These are phyloP conservation scores for Nomada lathburiana DNA, from an alignment of 2,888 invertebrate genomes.

Conservation along the genomic window DNA sequence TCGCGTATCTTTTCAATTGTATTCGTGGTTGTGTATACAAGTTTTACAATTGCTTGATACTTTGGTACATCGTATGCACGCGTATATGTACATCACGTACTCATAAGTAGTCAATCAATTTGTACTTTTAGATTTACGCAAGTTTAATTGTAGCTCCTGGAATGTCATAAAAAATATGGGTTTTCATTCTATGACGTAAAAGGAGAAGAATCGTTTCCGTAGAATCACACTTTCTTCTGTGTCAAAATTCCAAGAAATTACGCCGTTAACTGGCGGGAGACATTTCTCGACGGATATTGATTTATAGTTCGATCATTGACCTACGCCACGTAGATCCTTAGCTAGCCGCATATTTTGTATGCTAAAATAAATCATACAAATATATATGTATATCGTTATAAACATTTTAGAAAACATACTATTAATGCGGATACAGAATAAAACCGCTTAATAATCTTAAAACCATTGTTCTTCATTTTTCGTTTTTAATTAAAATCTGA, in stretches of 20 bases:
- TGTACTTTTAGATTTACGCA: conserved; percentile 1
- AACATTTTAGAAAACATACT: conserved; percentile 17
- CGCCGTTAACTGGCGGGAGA: neutral
- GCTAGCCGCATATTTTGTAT: conserved; percentile 12
- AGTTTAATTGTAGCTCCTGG: neutral
- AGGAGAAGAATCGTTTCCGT: neutral
- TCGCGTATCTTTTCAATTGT: conserved; percentile 15
- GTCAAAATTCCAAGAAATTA: conserved; percentile 4
- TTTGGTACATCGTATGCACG: neutral
- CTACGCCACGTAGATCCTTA: conserved; percentile 60
- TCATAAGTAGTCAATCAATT: conserved; percentile 16
- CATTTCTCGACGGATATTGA: conserved; percentile 36
- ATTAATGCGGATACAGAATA: neutral
- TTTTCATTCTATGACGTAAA: neutral
- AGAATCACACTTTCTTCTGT: conserved; percentile 8
- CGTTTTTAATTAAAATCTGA: neutral
- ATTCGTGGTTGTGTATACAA: neutral
- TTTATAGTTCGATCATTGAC: conserved; percentile 51
- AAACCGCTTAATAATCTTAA: neutral
- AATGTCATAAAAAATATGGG: neutral
- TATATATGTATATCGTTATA: neutral
- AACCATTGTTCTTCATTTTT: neutral
- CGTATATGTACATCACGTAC: too few species aligned
- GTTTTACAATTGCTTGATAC: conserved; percentile 3
- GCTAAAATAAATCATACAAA: conserved; percentile 27